A percentile compares a stretch with the other conserved stretches of the same genome.
phyloP scores from a whole-genome alignment of 1,140 invertebrate genomes.

The Episyrphus balteatus region DNA sequence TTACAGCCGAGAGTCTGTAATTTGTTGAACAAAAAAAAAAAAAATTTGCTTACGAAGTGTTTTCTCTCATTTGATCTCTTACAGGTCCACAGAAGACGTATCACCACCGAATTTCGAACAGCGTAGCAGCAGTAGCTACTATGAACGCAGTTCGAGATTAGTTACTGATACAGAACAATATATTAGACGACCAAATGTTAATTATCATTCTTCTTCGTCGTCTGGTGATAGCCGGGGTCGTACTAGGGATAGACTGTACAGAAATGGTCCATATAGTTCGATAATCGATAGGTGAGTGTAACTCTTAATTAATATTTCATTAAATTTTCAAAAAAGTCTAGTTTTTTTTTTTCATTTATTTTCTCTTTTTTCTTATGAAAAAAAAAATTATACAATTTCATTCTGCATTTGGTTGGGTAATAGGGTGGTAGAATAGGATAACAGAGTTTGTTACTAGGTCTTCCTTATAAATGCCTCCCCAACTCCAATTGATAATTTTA shows the following conservation, averaged over 20 bases:
- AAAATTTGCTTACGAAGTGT: not conserved
- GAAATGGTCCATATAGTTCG: constrained; percentile 38
- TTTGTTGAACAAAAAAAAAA: no score
- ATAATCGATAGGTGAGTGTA: constrained; percentile 33
- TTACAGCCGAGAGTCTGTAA: no score
- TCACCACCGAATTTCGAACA: constrained; percentile 34
- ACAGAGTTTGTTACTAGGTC: no score
- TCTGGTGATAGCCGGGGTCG: constrained; percentile 21
- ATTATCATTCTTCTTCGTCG: constrained; percentile 7
- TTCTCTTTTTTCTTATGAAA: no score
- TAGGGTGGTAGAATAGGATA: no score
- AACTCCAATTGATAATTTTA: no score
- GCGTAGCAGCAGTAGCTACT: constrained; percentile 36
- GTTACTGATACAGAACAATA: constrained; percentile 11
- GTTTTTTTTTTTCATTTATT: no score
- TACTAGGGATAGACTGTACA: constrained; percentile 35
- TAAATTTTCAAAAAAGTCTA: no score
- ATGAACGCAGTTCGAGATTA: constrained; percentile 35
- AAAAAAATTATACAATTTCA: no score
- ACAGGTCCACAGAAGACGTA: constrained; percentile 41
- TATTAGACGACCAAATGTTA: constrained; percentile 10
- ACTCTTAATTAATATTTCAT: not conserved
- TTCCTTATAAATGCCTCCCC: no score
- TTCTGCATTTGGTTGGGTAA: no score
- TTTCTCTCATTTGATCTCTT: constrained; percentile 12